Evolutionary conservation across 1,140 invertebrate species (phyloP), one percentile per base, ranked within the genome.

Genomic region (Vanessa tameamea): DNA sequence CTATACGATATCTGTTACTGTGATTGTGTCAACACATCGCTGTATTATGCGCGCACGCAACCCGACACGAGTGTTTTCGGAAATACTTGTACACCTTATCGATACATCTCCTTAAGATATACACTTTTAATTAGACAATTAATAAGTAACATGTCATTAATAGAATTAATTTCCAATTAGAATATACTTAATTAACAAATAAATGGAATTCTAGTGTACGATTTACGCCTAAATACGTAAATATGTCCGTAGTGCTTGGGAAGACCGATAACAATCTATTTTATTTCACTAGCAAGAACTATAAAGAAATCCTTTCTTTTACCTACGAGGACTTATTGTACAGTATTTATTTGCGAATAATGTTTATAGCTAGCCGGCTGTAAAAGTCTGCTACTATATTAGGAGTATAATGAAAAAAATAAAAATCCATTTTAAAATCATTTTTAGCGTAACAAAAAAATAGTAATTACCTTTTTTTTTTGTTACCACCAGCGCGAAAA

Each of bases 121-220:
- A 68, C 31, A 53, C 72, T 57, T 76, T 72, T 72, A 76, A 72
- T 72, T 64, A 76, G 57, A 64, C 59, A 47, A 76, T 76, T 76
- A 76, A 66, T 63, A 66, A 59, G 47, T 66, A 66, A 72, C 71
- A 72, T 53, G 47, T 67, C 71, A 48, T 74, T 74, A 74, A 69
- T 74, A 53, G 66, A 74, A 69, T 68, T 73, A 73, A 73, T 69
- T 69, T 67, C 43, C 66, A 74, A 74, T 74, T 74, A 50, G 5
- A 64, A 69, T 69, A 69, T 69, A 64, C 48, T 69, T 74, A 74
- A 74, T 69, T 61, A 53, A 64, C 66, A 48, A 74, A 74, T 69
- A 64, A 69, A 74, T 74, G 47, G 66, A 31, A 55, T 74, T 74
- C 37, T 50, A 69, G 70, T 69, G 65, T 72, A 59, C 64, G 66